phyloP scores from a whole-genome alignment of 53 echinoderm and acorn worm species.

The Astropecten irregularis region DNA sequence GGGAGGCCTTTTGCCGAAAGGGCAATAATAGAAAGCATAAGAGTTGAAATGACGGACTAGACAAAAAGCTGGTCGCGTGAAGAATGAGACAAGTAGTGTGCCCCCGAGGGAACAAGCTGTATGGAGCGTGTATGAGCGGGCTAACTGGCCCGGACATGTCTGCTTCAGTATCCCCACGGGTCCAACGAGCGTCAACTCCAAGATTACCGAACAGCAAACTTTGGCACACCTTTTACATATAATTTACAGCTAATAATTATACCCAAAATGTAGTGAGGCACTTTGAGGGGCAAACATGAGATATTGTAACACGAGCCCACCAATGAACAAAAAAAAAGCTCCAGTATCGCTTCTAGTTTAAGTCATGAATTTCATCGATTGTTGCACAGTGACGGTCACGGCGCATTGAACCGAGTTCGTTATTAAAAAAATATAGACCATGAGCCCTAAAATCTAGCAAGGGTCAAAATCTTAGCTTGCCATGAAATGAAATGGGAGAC shows the following conservation, averaged over 20 bases:
- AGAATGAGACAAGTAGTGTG: not conserved
- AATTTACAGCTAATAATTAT: too few relatives aligned
- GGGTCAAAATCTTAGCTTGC: too few relatives aligned
- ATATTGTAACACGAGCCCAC: not conserved
- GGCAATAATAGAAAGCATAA: constrained; percentile 33
- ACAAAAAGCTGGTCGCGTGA: not conserved
- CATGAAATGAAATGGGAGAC: too few relatives aligned
- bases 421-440: too few relatives aligned
- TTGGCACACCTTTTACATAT: constrained; percentile 40
- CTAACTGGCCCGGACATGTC: constrained; percentile 22
- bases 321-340: not conserved
- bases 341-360: not conserved
- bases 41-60: not conserved
- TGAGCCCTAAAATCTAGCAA: too few relatives aligned
- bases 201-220: constrained; percentile 6
- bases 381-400: too few relatives aligned
- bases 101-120: not conserved
- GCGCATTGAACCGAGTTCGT: too few relatives aligned
- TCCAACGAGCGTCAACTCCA: not conserved
- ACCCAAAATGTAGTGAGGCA: not conserved
- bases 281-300: not conserved
- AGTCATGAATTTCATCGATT: constrained; percentile 22
- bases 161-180: constrained; percentile 32
- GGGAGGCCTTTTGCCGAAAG: constrained; percentile 5
- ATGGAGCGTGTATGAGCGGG: not conserved